Base-by-base conservation (phyloP, 2,888 invertebrate genomes). In the Fragum fragum region DNA sequence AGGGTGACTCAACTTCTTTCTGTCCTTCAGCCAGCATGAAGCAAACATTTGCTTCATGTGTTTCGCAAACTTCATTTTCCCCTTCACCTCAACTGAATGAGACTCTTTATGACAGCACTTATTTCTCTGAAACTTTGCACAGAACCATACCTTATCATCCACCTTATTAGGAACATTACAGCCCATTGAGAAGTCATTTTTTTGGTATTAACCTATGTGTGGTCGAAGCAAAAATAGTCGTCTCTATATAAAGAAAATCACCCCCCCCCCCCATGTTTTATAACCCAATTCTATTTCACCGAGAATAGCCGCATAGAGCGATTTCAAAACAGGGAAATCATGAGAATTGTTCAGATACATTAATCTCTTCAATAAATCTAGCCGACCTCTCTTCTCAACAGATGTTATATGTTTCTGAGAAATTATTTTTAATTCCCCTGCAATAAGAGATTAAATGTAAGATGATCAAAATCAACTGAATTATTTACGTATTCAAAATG, bases 1-100 rank as follows among this genome's bases (percentile, higher is more conserved):
- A n/a, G n/a, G n/a, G n/a, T n/a, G n/a, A n/a, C n/a, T n/a, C n/a
- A n/a, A n/a, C n/a, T n/a, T n/a, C n/a, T n/a, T 36, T 26, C 47
- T 5, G n/a, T 59, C 59, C 23, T 59, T 72, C 14, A 11, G 57
- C 55, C 57, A 72, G 53, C 72, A 72, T n/a, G 32, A 32, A 7
- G 73, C 73, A 47, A 59, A 47, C n/a, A n/a, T n/a, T n/a, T n/a
- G n/a, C n/a, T n/a, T n/a, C 1, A 73, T 73, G 36, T 73, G 73
- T 39, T 23, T n/a, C 7, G 59, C 23, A 32, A 59, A 23, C 14
- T 21, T 23, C 2, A 59, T 26, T 7, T 26, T 21, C 9, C 59
- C 59, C n/a, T n/a, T n/a, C n/a, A n/a, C n/a, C n/a, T n/a, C n/a
- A n/a, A n/a, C n/a, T n/a, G n/a, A n/a, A n/a, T n/a, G n/a, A n/a